Base-by-base conservation (phyloP, 2,888 invertebrate species). In the Drosophila lacicola region DNA sequence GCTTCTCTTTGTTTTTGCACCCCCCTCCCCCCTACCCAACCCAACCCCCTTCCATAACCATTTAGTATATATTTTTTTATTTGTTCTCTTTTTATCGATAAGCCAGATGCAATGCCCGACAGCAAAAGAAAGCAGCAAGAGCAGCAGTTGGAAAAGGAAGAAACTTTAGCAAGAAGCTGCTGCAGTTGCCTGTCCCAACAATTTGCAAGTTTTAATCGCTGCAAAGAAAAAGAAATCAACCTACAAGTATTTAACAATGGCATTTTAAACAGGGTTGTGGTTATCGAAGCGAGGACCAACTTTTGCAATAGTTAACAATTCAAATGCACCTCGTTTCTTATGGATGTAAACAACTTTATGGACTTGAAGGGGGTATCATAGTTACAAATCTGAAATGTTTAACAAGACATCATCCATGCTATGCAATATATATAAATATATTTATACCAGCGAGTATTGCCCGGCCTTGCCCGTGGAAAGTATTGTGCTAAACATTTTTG, bases 201-300 rank as follows among this genome's bases (percentile, higher is more conserved):
- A 55, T 55, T 55, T 45, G 45, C 45, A 55, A 55, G 55, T 55
- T 55, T 55, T 45, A 55, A 55, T 45, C 45, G 55, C 25, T 4
- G 45, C 36, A 14, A 17, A 36, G n/a, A 36, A 55, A 45, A 21
- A 21, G 29, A 11, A 42, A 21, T 3, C n/a, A 55, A 55, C 33
- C 44, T 25, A 25, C 17, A 45, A 55, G 36, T 33, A 17, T 36
- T 17, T 45, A 13, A 55, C 45, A 45, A 45, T 25, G 45, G 29
- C 14, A n/a, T 25, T 19, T 46, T 29, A 14, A 46, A 29, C 9
- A 45, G 36, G 11, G 34, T n/a, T 17, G 14, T 1, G 13, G 45
- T 6, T 36, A 14, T 9, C n/a, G 10, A 33, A 19, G 19, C 10
- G 5, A 19, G 19, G 34, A 34, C 3, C 17, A 54, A 54, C 33